Conservation (phyloP, 2,113 vertebrate genomes). For the Campylomormyrus numenius region DNA sequence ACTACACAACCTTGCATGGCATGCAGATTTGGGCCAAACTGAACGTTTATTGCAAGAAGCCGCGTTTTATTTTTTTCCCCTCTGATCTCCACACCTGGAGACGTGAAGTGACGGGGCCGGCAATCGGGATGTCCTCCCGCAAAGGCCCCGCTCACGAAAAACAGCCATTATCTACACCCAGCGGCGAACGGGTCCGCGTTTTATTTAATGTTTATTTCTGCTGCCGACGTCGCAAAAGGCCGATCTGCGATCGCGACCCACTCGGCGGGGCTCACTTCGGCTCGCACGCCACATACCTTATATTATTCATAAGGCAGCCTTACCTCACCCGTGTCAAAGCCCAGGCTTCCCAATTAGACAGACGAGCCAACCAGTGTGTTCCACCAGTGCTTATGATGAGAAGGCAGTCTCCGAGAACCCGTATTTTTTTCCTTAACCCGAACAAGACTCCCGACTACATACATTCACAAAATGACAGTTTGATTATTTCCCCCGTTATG, state of each 20-base stretch:
- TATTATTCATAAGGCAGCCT: conserved; percentile 32
- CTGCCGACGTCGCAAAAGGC: not conserved
- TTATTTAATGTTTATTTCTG: not conserved
- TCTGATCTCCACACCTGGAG: not conserved
- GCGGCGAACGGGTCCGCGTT: not conserved
- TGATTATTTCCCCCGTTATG: not conserved
- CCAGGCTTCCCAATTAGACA: conserved; percentile 3
- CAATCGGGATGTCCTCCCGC: not conserved
- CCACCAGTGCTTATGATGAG: conserved; percentile 14
- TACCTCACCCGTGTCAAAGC: conserved; percentile 38
- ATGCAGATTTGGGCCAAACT: not conserved
- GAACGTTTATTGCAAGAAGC: not conserved
- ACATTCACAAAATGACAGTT: conserved; percentile 6
- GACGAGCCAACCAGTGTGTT: conserved; percentile 15
- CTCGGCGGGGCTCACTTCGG: not conserved
- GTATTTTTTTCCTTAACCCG: conserved; percentile 19
- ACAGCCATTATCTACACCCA: not conserved
- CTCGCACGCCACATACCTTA: conserved; percentile 26
- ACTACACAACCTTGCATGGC: not conserved
- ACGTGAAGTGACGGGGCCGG: too few species aligned
- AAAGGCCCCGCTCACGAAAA: conserved; percentile 8
- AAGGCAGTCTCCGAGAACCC: not conserved
- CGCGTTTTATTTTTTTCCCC: not conserved
- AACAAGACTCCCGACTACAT: conserved; percentile 3
- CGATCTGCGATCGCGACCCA: not conserved